These are phyloP conservation scores for Zophobas morio DNA, from an alignment of 1,140 invertebrate genomes.

Conservation along the genomic window DNA sequence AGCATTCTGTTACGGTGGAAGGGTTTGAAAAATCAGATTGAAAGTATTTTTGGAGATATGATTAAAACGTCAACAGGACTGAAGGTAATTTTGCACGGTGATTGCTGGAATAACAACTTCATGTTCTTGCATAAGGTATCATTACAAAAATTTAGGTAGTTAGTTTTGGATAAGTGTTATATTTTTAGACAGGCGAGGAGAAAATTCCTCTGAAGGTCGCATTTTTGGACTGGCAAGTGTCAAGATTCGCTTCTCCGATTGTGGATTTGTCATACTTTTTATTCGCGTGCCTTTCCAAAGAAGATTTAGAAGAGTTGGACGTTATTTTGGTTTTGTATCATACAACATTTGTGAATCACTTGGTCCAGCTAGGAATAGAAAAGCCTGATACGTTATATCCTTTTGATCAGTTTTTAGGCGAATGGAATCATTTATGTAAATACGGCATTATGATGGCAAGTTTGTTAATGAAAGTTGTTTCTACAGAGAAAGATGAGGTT, in stretches of 20 bases:
- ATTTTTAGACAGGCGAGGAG: no score
- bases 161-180: no score
- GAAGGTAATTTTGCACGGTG: constrained; percentile 58
- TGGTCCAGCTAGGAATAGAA: constrained; percentile 66
- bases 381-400: constrained; percentile 51
- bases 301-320: constrained; percentile 62
- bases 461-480: not conserved
- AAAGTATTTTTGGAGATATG: constrained; percentile 55
- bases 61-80: constrained; percentile 55
- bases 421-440: constrained; percentile 17
- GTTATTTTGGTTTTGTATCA: constrained; percentile 72
- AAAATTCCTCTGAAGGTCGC: no score
- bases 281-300: no score
- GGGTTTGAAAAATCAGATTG: not conserved
- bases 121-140: no score
- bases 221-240: no score
- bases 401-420: not conserved
- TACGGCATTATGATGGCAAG: constrained; percentile 4
- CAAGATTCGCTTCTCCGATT: constrained; percentile 69
- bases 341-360: constrained; percentile 66
- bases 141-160: no score
- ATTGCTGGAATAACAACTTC: no score
- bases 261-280: constrained; percentile 70
- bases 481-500: constrained; percentile 2
- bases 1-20: constrained; percentile 21